Percentiles rank a stretch among this genome's conserved stretches.
Conservation (phyloP, 2,113 vertebrate species). For the Misgurnus anguillicaudatus region DNA sequence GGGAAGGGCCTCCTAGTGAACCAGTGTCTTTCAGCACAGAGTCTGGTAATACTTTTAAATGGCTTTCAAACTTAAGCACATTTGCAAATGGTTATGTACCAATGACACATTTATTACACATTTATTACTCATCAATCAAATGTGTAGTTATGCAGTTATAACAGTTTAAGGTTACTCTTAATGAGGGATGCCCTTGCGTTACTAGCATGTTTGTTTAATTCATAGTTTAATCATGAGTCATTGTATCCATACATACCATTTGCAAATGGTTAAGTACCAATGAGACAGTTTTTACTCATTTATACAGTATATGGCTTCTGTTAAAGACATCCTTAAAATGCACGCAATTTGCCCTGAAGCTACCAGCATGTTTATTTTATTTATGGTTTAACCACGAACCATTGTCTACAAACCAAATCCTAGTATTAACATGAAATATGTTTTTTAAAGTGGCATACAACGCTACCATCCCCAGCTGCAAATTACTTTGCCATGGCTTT, state of each 20-base stretch:
- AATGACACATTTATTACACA: not conserved
- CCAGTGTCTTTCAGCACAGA: conserved; percentile 90
- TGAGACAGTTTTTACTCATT: too few species aligned
- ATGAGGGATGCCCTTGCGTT: too few species aligned
- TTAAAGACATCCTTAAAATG: not conserved
- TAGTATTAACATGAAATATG: not conserved
- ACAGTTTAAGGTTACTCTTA: not conserved
- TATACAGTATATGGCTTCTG: too few species aligned
- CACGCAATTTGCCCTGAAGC: not conserved
- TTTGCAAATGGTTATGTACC: not conserved
- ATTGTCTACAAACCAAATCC: not conserved
- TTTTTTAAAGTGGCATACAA: conserved; percentile 15
- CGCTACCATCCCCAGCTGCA: not conserved
- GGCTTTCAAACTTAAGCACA: not conserved
- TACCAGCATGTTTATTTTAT: not conserved
- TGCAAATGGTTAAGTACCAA: too few species aligned
- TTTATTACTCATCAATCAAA: not conserved
- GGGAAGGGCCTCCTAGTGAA: conserved; percentile 84
- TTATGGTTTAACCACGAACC: not conserved
- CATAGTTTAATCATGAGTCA: too few species aligned
- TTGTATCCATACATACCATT: too few species aligned
- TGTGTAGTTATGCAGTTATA: not conserved
- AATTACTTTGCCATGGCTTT: conserved; percentile 1
- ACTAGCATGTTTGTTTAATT: too few species aligned
- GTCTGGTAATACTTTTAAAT: conserved; percentile 78